These are phyloP conservation scores for Bos indicus DNA, from an alignment of 2,113 vertebrate species.

Conservation along the genomic window DNA sequence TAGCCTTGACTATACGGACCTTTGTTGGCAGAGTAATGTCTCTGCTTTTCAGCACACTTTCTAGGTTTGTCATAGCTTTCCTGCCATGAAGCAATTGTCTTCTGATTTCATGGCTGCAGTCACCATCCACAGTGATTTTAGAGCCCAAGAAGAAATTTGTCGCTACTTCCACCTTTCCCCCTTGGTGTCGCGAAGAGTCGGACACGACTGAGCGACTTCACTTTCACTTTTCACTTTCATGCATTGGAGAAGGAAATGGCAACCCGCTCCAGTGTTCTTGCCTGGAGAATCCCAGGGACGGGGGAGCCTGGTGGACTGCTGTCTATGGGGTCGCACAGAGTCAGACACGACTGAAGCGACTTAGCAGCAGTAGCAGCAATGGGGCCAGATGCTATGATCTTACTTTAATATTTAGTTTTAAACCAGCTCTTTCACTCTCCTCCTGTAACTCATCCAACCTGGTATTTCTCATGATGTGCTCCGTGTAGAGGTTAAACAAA, in stretches of 20 bases:
- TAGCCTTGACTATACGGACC: neutral
- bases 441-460: neutral
- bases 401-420: neutral
- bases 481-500: neutral
- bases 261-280: no score
- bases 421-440: neutral
- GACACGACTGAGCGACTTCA: no score
- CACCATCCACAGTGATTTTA: neutral
- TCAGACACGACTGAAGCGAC: no score
- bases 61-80: neutral
- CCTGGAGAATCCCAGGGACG: no score
- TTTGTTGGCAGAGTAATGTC: neutral
- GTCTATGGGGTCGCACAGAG: no score
- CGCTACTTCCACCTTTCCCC: neutral
- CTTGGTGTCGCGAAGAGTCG: no score
- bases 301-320: no score
- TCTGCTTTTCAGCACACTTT: neutral
- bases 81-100: fast-evolving
- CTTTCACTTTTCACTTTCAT: no score
- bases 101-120: neutral
- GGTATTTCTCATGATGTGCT: neutral
- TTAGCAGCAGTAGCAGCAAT: neutral
- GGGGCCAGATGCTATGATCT: neutral
- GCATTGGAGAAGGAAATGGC: no score
- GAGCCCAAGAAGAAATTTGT: neutral